Evolutionary conservation across 2,797 vertebrate genomes (phyloP), one percentile per base, ranked within the genome.

Genomic region (Menidia menidia): DNA sequence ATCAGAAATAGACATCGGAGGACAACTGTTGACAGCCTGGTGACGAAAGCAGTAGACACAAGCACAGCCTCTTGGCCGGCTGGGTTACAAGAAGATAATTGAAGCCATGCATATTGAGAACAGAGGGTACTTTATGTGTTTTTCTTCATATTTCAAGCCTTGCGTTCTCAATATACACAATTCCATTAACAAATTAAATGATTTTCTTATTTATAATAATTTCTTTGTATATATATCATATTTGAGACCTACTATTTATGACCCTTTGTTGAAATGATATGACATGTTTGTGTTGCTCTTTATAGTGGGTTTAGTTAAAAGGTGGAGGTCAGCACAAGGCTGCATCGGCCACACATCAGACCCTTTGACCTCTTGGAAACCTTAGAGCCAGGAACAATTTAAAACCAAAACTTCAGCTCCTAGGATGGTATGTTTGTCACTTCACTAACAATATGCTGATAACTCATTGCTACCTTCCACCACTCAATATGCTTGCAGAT

Each of bases 71-170:
- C 88, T 81, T 68, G 93, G 94, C 94, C 92, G 93, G 91, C 94
- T 87, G 94, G 94, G 96, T 97, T 96, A 97, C 95, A 88, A 60
- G 44, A 87, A 89, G 88, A 95, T 96, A 96, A 97, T 96, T 96
- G 95, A 95, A 92, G 91, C 93, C 89, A 89, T 87, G 90, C 91
- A 94, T 94, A 80, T 87, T 90, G 84, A 91, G 86, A 93, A 95
- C 95, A 96, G 94, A 45, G 71, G 57, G 43, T 65, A 64, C 48
- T 68, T 55, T 70, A 44, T 75, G 84, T 88, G 87, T 50, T 25
- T 63, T 18, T 35, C 88, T 92, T 43, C 25, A 25, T 25, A 25
- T 25, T 25, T 25, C 25, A 75, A 64, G 43, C 8, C 1, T 69
- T 64, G 16, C 59, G 41, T 60, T 71, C 25, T 25, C 25, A 25